Conservation (phyloP, 1,140 invertebrate species). For the Theocolax elegans region DNA sequence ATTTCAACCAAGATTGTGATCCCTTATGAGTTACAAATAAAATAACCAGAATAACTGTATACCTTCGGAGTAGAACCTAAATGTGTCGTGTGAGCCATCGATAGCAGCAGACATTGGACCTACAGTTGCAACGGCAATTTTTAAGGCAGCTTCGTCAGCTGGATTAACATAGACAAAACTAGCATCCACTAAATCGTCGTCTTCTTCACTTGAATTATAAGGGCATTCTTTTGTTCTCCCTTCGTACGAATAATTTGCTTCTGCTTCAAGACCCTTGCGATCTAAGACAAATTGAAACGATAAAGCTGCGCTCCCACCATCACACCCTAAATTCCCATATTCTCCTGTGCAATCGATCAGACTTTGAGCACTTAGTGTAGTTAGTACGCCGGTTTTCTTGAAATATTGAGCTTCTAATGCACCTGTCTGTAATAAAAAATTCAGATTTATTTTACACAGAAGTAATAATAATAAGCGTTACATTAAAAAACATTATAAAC, state of each 20-base stretch:
- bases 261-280: constrained; percentile 91
- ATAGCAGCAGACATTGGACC: constrained; percentile 92
- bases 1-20: too few relatives aligned
- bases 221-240: constrained; percentile 77
- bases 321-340: constrained; percentile 95
- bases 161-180: constrained; percentile 84
- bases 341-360: constrained; percentile 91
- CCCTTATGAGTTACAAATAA: too few relatives aligned
- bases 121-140: constrained; percentile 82
- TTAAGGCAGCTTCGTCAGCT: constrained; percentile 77
- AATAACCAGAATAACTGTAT: too few relatives aligned
- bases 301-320: constrained; percentile 93
- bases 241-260: constrained; percentile 89
- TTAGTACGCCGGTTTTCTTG: constrained; percentile 82
- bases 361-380: constrained; percentile 96
- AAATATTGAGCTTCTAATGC: constrained; percentile 96
- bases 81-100: constrained; percentile 83
- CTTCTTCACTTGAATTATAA: constrained; percentile 49
- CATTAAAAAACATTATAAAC: too few relatives aligned
- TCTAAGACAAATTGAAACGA: constrained; percentile 92
- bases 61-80: constrained; percentile 83
- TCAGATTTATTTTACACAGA: not conserved
- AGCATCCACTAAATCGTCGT: constrained; percentile 68
- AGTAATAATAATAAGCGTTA: too few relatives aligned
- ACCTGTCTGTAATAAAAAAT: constrained; percentile 76